A percentile compares a stretch with the other conserved stretches of the same genome.
Evolutionary conservation across 2,888 invertebrate genomes (phyloP).

Genomic region (Ectemnius lituratus): DNA sequence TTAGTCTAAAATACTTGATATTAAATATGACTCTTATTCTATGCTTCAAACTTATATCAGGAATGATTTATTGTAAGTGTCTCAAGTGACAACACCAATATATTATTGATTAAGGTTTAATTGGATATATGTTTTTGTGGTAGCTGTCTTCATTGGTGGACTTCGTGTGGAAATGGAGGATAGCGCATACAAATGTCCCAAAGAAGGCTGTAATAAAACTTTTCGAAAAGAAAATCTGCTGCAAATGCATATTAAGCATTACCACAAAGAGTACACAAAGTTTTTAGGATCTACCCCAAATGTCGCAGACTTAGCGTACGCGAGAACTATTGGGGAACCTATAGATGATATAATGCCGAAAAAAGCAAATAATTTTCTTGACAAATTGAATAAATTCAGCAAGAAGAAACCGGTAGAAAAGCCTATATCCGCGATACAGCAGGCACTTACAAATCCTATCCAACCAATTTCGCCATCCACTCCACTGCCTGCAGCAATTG

Average conservation of each 20-base stretch:
- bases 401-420: conserved; percentile 55
- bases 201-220: conserved; percentile 91
- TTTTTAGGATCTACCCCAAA: conserved; percentile 90
- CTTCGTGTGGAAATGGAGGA: conserved; percentile 83
- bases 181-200: conserved; percentile 85
- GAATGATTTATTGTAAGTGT: conserved; percentile 70
- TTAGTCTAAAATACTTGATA: conserved; percentile 7
- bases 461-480: conserved; percentile 50
- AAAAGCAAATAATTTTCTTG: conserved; percentile 75
- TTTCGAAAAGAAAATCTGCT: conserved; percentile 94
- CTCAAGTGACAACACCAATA: not conserved
- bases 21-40: conserved; percentile 8
- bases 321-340: conserved; percentile 85
- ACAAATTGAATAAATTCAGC: conserved; percentile 73
- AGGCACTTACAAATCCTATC: conserved; percentile 22
- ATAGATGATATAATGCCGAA: conserved; percentile 77
- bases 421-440: conserved; percentile 25
- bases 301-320: conserved; percentile 91
- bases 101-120: not conserved
- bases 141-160: conserved; percentile 75
- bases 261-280: conserved; percentile 89
- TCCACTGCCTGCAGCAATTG: conserved; percentile 29
- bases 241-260: conserved; percentile 96
- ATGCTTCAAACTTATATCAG: conserved; percentile 50
- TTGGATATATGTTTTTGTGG: conserved; percentile 78